Conservation (phyloP, 2,113 vertebrate genomes). For the Synchiropus splendidus region DNA sequence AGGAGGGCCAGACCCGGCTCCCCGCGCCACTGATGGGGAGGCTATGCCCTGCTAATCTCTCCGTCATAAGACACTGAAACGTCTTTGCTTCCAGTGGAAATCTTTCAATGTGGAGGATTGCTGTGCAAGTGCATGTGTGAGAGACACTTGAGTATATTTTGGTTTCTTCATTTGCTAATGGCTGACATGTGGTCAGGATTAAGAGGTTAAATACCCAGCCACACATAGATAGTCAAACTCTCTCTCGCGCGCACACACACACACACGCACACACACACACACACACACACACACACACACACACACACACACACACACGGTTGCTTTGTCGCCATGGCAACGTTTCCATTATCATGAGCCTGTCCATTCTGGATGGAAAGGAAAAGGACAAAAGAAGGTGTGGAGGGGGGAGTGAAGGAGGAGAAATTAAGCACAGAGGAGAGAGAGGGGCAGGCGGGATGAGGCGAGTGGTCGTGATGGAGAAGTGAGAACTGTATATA, state of each 20-base stretch:
- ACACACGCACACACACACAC: slow-evolving; percentile 5
- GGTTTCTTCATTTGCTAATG: slow-evolving; percentile 6
- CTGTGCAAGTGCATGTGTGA: no score
- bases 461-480: neutral
- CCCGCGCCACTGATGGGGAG: no score
- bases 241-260: slow-evolving; percentile 6
- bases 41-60: no score
- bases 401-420: slow-evolving; percentile 3
- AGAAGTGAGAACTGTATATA: no score
- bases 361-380: slow-evolving; percentile 7
- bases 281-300: slow-evolving; percentile 3
- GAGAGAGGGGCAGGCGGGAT: neutral
- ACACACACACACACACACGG: slow-evolving; percentile 6
- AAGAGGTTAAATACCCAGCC: slow-evolving; percentile 21
- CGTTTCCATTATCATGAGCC: slow-evolving; percentile 17
- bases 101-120: no score
- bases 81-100: no score
- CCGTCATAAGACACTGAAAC: no score
- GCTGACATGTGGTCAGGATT: slow-evolving; percentile 10
- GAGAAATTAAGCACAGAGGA: neutral
- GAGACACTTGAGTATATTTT: neutral
- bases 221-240: neutral
- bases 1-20: no score
- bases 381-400: slow-evolving; percentile 25
- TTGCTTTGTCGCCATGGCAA: slow-evolving; percentile 31